Evolutionary conservation across 1,140 invertebrate genomes (phyloP).

Genomic region (Ganaspis sp.): DNA sequence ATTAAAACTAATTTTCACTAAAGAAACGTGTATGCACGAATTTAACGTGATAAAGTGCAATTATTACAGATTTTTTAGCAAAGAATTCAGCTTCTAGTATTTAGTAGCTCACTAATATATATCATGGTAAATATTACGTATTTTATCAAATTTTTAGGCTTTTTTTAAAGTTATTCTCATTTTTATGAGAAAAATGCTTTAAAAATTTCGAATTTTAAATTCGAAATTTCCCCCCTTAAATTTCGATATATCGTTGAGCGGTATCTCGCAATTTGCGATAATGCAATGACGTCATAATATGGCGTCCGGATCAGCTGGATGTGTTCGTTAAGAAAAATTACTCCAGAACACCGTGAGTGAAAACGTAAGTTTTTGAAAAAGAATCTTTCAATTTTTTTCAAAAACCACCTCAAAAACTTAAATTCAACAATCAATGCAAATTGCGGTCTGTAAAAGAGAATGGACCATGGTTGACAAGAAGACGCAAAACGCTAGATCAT

Average conservation of each 20-base stretch:
- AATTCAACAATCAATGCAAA: neutral
- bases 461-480: constrained; percentile 38
- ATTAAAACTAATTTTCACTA: too few relatives aligned
- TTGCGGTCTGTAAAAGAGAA: neutral
- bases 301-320: constrained; percentile 75
- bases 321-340: constrained; percentile 66
- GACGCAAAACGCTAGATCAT: constrained; percentile 63
- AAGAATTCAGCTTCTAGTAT: too few relatives aligned
- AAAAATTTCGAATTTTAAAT: neutral
- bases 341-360: constrained; percentile 49
- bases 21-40: too few relatives aligned
- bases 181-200: too few relatives aligned
- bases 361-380: constrained; percentile 61
- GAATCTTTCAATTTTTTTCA: neutral
- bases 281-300: constrained; percentile 70
- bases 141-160: too few relatives aligned
- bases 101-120: too few relatives aligned
- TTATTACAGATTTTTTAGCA: too few relatives aligned
- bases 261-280: constrained; percentile 52
- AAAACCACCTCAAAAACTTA: neutral
- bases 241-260: constrained; percentile 13
- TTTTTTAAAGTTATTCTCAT: too few relatives aligned
- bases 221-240: neutral
- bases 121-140: too few relatives aligned
- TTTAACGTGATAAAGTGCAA: too few relatives aligned